A percentile compares a stretch with the other conserved stretches of the same genome.
Evolutionary conservation across 2,888 invertebrate genomes (phyloP).

Genomic region (Eupithecia abbreviata): DNA sequence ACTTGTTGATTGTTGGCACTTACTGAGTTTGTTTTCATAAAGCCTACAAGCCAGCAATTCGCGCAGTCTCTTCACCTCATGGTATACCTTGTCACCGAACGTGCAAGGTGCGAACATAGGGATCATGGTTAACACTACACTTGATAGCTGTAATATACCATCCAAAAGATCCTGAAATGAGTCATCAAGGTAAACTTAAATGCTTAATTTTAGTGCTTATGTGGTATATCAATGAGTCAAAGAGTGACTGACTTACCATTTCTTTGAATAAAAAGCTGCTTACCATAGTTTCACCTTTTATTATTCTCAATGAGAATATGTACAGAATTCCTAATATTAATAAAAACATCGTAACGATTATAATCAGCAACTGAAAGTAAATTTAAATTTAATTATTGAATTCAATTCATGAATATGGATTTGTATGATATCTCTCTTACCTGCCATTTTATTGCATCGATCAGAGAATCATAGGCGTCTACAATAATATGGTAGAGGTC

Average conservation of each 20-base stretch:
- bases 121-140: conserved; percentile 51
- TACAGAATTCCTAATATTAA: conserved; percentile 56
- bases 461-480: conserved; percentile 60
- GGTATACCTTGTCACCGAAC: conserved; percentile 59
- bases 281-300: conserved; percentile 42
- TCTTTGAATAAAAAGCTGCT: conserved; percentile 42
- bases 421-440: conserved; percentile 43
- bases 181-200: background rate
- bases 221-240: background rate
- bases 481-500: conserved; percentile 63
- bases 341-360: conserved; percentile 58
- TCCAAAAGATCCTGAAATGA: conserved; percentile 50
- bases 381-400: background rate
- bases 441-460: conserved; percentile 71
- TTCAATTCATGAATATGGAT: background rate
- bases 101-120: conserved; percentile 63
- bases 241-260: conserved; percentile 28
- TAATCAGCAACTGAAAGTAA: conserved; percentile 61
- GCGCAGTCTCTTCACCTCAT: conserved; percentile 56
- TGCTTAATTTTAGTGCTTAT: background rate
- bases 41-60: conserved; percentile 65
- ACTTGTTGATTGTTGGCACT: background rate
- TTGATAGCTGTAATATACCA: conserved; percentile 45
- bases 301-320: conserved; percentile 52
- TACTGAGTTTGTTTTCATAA: conserved; percentile 66